phyloP scores from a whole-genome alignment of 37 sponge, comb jelly and placozoan species.

The Spongilla lacustris region DNA sequence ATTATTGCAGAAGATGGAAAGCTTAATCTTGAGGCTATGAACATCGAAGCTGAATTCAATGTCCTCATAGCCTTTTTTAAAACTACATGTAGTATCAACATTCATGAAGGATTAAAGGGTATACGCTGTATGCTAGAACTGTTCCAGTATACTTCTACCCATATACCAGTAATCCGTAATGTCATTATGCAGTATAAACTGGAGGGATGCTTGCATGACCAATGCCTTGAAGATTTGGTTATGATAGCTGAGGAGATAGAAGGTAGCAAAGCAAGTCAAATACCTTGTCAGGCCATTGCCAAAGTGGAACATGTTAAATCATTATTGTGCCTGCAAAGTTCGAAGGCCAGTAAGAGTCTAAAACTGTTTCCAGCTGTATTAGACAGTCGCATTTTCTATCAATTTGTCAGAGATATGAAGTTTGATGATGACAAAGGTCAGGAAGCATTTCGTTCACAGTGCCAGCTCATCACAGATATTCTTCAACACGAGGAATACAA shows the following conservation, averaged over 20 bases:
- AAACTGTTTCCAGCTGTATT: slow-evolving; percentile 54
- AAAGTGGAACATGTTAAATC: slow-evolving; percentile 39
- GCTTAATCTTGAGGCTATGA: slow-evolving; percentile 15
- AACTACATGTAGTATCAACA: neutral
- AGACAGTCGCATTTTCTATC: slow-evolving; percentile 68
- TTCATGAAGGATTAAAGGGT: slow-evolving; percentile 42
- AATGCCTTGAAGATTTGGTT: slow-evolving; percentile 30
- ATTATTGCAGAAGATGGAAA: slow-evolving; percentile 16
- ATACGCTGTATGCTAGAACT: slow-evolving; percentile 67
- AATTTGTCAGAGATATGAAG: slow-evolving; percentile 62
- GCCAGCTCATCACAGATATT: slow-evolving; percentile 74
- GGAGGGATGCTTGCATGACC: slow-evolving; percentile 55
- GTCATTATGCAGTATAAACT: slow-evolving; percentile 75
- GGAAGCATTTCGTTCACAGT: slow-evolving; percentile 60
- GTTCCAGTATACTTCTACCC: slow-evolving; percentile 63
- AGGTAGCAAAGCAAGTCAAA: slow-evolving; percentile 24
- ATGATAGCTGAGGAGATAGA: slow-evolving; percentile 40
- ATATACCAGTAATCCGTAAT: slow-evolving; percentile 55
- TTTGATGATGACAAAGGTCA: slow-evolving; percentile 53
- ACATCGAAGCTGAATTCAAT: slow-evolving; percentile 9
- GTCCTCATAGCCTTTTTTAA: slow-evolving; percentile 30
- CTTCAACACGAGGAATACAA: slow-evolving; percentile 91
- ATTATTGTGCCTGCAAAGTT: slow-evolving; percentile 23
- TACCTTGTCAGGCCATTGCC: slow-evolving; percentile 49
- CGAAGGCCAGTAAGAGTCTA: slow-evolving; percentile 13